phyloP scores from a whole-genome alignment of 2,113 vertebrate species.

The Ondatra zibethicus region DNA sequence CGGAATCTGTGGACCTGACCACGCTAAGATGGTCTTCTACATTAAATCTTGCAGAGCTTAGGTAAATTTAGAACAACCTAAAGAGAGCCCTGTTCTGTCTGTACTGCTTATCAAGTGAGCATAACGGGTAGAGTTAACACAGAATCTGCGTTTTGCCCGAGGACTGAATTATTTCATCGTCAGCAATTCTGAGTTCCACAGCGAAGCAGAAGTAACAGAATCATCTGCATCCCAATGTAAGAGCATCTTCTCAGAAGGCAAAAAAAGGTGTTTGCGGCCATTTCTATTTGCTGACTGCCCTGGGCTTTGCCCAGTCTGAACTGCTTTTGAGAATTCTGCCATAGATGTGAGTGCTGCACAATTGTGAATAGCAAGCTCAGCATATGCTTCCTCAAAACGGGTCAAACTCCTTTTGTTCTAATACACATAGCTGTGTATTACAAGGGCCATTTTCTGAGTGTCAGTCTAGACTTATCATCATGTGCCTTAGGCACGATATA shows the following conservation, averaged over 20 bases:
- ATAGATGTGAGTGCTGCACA: not conserved
- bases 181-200: constrained; percentile 50
- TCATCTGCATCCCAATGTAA: not conserved
- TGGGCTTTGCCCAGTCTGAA: not conserved
- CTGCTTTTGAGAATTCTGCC: not conserved
- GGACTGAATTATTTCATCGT: constrained; percentile 39
- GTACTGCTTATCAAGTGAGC: constrained; percentile 28
- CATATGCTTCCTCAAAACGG: not conserved
- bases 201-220: constrained; percentile 37
- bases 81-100: constrained; percentile 37
- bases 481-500: constrained; percentile 59
- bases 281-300: not conserved
- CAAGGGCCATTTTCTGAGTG: not conserved
- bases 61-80: constrained; percentile 65
- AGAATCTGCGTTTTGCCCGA: constrained; percentile 9
- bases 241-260: constrained; percentile 31
- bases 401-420: not conserved
- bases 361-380: not conserved
- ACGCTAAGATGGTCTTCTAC: constrained; percentile 24
- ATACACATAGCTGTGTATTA: not conserved
- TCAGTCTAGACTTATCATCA: constrained; percentile 43
- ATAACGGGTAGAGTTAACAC: constrained; percentile 15
- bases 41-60: constrained; percentile 53
- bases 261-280: not conserved
- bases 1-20: constrained; percentile 44